phyloP scores from a whole-genome alignment of 2,888 invertebrate genomes.

The Hirtodrosophila alboralis region DNA sequence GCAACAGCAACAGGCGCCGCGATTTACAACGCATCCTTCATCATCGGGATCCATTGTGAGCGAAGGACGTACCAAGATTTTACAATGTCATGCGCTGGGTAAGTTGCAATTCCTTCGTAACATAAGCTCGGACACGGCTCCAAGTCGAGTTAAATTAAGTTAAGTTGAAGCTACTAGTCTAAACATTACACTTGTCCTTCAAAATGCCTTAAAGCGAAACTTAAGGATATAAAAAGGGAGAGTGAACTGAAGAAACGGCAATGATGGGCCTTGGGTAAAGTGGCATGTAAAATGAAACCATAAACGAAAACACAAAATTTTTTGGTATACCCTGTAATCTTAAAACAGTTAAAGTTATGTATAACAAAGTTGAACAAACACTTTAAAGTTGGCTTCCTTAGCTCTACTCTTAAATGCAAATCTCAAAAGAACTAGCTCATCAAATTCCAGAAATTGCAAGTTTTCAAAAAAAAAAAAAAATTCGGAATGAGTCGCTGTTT shows the following conservation, averaged over 20 bases:
- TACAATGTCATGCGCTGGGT: slow-evolving; percentile 96
- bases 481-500: too few relatives aligned
- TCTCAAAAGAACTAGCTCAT: too few relatives aligned
- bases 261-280: slow-evolving; percentile 39
- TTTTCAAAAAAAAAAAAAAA: too few relatives aligned
- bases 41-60: slow-evolving; percentile 93
- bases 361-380: too few relatives aligned
- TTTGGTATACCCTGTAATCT: background rate
- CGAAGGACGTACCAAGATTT: slow-evolving; percentile 94
- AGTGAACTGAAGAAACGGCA: background rate
- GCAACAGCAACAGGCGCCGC: slow-evolving; percentile 89
- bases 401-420: too few relatives aligned
- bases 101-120: slow-evolving; percentile 85
- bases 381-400: too few relatives aligned
- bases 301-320: slow-evolving; percentile 64
- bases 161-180: slow-evolving; percentile 7
- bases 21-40: slow-evolving; percentile 94
- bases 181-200: slow-evolving; percentile 66
- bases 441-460: too few relatives aligned
- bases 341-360: too few relatives aligned
- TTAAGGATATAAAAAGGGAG: slow-evolving; percentile 23
- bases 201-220: slow-evolving; percentile 59
- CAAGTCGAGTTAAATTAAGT: too few relatives aligned
- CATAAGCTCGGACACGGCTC: slow-evolving; percentile 21
- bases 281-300: slow-evolving; percentile 70